A percentile compares a stretch with the other conserved stretches of the same genome.
These are phyloP conservation scores for Natator depressus DNA, from an alignment of 2,113 vertebrate species.

Conservation along the genomic window DNA sequence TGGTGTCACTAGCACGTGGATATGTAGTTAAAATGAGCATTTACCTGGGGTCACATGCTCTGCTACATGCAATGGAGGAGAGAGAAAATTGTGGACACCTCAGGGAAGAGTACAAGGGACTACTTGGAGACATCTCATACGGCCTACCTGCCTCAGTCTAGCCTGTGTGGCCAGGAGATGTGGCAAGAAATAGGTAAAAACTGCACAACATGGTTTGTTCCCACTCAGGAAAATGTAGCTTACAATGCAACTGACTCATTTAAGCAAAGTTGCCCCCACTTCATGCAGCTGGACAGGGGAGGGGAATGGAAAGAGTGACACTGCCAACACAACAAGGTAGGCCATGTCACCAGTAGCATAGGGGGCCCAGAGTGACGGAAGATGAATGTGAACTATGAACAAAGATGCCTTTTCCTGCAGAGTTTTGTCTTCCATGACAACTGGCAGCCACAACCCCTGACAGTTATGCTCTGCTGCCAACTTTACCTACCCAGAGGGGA, in stretches of 20 bases:
- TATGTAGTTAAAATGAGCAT: not conserved
- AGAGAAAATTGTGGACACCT: not conserved
- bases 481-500: not conserved
- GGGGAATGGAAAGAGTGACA: not conserved
- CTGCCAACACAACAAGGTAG: not conserved
- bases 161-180: not conserved
- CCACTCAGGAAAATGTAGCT: not conserved
- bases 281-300: not conserved
- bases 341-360: rapidly evolving
- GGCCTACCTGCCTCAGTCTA: not conserved
- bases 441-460: not conserved
- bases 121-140: not conserved
- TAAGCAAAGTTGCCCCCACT: constrained; percentile 7
- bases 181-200: constrained; percentile 37
- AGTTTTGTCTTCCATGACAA: not conserved
- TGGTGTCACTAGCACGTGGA: rapidly evolving
- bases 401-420: not conserved
- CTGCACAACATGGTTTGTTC: not conserved
- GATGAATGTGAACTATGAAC: not conserved
- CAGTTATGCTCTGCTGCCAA: not conserved
- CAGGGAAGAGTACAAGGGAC: not conserved
- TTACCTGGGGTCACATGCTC: not conserved
- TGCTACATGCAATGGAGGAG: not conserved
- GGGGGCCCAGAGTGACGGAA: not conserved
- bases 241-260: not conserved